These are phyloP conservation scores for Leptopilina boulardi DNA, from an alignment of 1,140 invertebrate species.

Conservation along the genomic window DNA sequence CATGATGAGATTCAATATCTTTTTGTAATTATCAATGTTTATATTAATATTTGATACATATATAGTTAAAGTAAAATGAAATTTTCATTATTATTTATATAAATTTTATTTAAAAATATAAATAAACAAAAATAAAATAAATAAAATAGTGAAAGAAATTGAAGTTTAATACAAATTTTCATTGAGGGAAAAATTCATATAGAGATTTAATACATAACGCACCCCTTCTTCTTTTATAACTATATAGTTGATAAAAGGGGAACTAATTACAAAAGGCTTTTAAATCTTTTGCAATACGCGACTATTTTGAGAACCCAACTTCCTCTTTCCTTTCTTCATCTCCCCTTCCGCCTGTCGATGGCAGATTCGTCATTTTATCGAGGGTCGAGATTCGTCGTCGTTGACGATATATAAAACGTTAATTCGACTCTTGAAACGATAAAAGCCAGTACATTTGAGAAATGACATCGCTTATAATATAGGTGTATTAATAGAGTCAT, in stretches of 20 bases:
- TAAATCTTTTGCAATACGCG: constrained; percentile 2
- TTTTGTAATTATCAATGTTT: too few species aligned
- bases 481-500: not conserved
- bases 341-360: constrained; percentile 15
- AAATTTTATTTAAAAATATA: too few species aligned
- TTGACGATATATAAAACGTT: constrained; percentile 26
- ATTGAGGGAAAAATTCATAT: too few species aligned
- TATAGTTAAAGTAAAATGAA: too few species aligned
- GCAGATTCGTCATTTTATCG: constrained; percentile 10
- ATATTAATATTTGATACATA: too few species aligned
- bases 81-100: too few species aligned
- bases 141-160: too few species aligned
- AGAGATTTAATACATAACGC: too few species aligned
- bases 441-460: not conserved
- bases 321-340: constrained; percentile 36
- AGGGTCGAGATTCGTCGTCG: constrained; percentile 1
- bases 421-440: constrained; percentile 24
- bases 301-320: constrained; percentile 23
- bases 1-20: too few species aligned
- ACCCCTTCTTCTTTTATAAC: not conserved
- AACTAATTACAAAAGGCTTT: constrained; percentile 3
- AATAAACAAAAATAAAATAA: too few species aligned
- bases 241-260: too few species aligned
- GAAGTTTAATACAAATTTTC: too few species aligned
- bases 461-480: not conserved